A percentile compares a stretch with the other conserved stretches of the same genome.
Evolutionary conservation across 2,797 vertebrate genomes (phyloP).

Genomic region (Falco berigora): DNA sequence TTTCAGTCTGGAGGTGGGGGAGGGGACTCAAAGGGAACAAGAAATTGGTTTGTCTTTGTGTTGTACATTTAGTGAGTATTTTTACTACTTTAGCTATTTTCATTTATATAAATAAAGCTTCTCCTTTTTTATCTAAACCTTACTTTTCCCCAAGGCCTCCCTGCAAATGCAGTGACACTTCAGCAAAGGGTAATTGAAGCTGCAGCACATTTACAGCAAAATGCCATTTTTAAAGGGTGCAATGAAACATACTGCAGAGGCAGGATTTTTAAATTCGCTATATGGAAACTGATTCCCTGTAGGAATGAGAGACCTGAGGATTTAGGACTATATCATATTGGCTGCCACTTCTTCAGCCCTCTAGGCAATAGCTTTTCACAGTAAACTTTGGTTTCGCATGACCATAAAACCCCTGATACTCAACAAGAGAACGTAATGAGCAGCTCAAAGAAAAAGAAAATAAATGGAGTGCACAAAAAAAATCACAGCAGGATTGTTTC

Average conservation of each 20-base stretch:
- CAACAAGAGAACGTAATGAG: neutral
- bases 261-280: slow-evolving; percentile 7
- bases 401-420: neutral
- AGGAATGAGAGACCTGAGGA: neutral
- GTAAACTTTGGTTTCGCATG: neutral
- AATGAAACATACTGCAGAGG: neutral
- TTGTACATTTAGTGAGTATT: neutral
- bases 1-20: neutral
- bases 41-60: neutral
- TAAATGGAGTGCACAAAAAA: neutral
- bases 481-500: neutral
- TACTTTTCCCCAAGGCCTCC: neutral
- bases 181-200: slow-evolving; percentile 31
- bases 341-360: neutral
- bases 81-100: neutral
- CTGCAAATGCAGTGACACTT: slow-evolving; percentile 14
- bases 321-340: neutral
- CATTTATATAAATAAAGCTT: slow-evolving; percentile 30
- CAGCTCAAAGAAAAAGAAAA: neutral
- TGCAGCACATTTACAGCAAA: slow-evolving; percentile 11
- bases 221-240: slow-evolving; percentile 26
- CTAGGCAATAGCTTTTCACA: neutral
- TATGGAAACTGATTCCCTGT: neutral
- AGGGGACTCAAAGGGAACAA: neutral
- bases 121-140: neutral